These are phyloP conservation scores for Yponomeuta sedellus DNA, from an alignment of 2,888 invertebrate species.

Conservation along the genomic window DNA sequence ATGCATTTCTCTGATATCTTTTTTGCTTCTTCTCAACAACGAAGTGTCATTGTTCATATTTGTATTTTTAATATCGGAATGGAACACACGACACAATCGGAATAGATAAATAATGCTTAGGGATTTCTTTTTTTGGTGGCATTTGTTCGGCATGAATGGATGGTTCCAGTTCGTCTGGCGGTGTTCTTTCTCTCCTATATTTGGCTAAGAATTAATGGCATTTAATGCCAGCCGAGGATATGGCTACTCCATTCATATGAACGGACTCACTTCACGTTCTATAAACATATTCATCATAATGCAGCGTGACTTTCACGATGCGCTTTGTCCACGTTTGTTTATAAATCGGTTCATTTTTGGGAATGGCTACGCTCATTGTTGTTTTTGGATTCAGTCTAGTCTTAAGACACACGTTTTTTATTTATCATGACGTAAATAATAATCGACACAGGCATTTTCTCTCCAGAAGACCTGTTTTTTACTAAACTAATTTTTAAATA, in stretches of 20 bases:
- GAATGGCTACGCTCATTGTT: not conserved
- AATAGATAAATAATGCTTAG: constrained; percentile 63
- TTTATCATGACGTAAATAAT: not conserved
- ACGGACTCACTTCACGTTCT: constrained; percentile 20
- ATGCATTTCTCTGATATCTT: constrained; percentile 52
- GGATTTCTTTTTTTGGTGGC: constrained; percentile 41
- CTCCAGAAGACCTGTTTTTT: not conserved
- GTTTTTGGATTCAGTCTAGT: not conserved
- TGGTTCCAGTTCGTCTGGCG: constrained; percentile 64
- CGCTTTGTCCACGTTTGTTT: constrained; percentile 18
- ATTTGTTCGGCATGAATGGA: constrained; percentile 53
- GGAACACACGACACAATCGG: constrained; percentile 59
- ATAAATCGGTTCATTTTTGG: constrained; percentile 20
- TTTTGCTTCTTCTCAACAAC: constrained; percentile 57
- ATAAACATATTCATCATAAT: constrained; percentile 27
- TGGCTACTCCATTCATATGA: constrained; percentile 36
- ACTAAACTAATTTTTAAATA: too few species aligned
- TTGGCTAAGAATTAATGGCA: constrained; percentile 46
- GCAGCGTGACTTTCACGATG: constrained; percentile 33
- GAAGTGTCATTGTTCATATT: constrained; percentile 64
- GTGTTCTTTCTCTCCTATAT: constrained; percentile 30
- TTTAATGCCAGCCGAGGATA: constrained; percentile 30
- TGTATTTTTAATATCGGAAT: constrained; percentile 65
- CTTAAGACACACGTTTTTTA: not conserved
- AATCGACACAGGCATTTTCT: not conserved